Evolutionary conservation across 2,888 invertebrate genomes (phyloP).

Genomic region (Rhagium mordax): DNA sequence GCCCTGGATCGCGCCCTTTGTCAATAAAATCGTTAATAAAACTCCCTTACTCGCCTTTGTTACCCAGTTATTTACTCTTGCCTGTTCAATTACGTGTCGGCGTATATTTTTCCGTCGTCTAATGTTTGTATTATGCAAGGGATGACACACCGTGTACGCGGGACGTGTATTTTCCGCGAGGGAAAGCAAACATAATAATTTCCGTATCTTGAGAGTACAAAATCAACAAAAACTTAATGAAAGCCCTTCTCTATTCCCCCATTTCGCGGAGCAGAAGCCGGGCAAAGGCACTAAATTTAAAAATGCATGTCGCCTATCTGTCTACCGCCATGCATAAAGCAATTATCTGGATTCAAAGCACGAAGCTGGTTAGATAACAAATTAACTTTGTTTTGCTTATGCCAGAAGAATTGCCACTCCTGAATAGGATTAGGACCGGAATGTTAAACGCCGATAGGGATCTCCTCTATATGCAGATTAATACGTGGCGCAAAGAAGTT

Average conservation of each 20-base stretch:
- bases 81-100: background rate
- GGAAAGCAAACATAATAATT: slow-evolving; percentile 16
- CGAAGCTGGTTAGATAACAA: slow-evolving; percentile 50
- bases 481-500: slow-evolving; percentile 23
- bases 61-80: background rate
- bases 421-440: slow-evolving; percentile 31
- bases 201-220: slow-evolving; percentile 21
- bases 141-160: background rate
- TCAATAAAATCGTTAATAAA: too few relatives aligned
- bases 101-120: background rate
- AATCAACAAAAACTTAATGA: slow-evolving; percentile 41
- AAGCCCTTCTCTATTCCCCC: slow-evolving; percentile 6
- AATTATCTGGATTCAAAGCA: slow-evolving; percentile 52
- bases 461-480: slow-evolving; percentile 41
- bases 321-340: slow-evolving; percentile 41
- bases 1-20: too few relatives aligned
- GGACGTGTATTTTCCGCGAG: slow-evolving; percentile 1
- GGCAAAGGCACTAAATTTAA: slow-evolving; percentile 30
- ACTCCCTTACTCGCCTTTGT: background rate
- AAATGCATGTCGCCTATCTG: slow-evolving; percentile 40
- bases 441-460: slow-evolving; percentile 37
- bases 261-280: background rate
- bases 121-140: background rate
- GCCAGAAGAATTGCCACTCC: slow-evolving; percentile 43
- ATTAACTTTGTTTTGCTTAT: slow-evolving; percentile 55